A percentile compares a stretch with the other conserved stretches of the same genome.
Conservation (phyloP, 2,888 invertebrate genomes). For the Chaetogeoica ovagalla region DNA sequence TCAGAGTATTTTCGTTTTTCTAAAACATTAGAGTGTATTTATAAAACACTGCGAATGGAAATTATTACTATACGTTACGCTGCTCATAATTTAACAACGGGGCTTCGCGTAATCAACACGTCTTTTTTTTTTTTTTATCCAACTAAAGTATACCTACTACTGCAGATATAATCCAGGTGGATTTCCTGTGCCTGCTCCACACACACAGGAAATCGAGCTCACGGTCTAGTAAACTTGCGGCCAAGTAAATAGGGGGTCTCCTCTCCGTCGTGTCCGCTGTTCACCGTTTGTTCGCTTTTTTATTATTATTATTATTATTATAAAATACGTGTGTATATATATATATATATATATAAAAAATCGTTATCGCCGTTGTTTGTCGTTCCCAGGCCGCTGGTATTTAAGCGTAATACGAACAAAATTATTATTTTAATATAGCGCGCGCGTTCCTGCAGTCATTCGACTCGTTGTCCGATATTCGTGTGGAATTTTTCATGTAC, state of each 20-base stretch:
- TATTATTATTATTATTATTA: no score
- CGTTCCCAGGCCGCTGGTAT: slow-evolving; percentile 16
- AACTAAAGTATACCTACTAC: slow-evolving; percentile 23
- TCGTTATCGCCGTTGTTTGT: slow-evolving; percentile 12
- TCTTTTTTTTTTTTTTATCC: slow-evolving; percentile 20
- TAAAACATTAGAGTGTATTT: no score
- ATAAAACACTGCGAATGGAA: no score
- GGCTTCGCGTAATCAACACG: no score
- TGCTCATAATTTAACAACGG: no score
- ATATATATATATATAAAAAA: not conserved
- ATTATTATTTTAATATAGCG: not conserved
- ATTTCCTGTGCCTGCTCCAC: slow-evolving; percentile 5
- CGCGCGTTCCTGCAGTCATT: no score
- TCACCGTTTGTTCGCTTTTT: no score
- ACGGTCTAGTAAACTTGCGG: slow-evolving; percentile 42
- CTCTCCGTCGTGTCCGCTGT: not conserved
- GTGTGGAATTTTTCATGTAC: slow-evolving; percentile 10
- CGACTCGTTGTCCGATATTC: not conserved
- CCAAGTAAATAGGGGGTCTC: not conserved
- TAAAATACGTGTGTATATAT: no score
- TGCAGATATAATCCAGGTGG: not conserved
- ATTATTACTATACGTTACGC: no score
- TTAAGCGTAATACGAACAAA: not conserved
- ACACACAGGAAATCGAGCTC: slow-evolving; percentile 42
- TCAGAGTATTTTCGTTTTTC: no score